Base-by-base conservation (phyloP, 2,797 vertebrate genomes). In the Monodelphis domestica region DNA sequence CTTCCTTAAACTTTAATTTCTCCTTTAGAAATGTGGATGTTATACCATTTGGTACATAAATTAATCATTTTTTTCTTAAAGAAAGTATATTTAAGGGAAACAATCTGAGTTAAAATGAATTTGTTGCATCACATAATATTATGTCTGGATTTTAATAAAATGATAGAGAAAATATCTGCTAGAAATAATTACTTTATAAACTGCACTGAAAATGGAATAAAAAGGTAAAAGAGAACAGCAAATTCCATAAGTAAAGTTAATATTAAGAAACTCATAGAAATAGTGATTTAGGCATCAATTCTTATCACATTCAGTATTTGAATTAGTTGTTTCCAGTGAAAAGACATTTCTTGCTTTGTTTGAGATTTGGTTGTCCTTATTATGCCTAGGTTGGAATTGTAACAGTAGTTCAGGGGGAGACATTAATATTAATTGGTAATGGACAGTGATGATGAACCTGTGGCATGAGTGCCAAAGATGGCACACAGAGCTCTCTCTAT, bases 171-270 rank as follows among this genome's bases (percentile, higher is more conserved):
- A 5, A 2, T 90, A 89, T 52, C 10, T 87, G 30, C 4, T 63
- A 63, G 17, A 84, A 89, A 11, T 91, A 70, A 84, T 78, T 54
- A 30, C 91, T 94, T 94, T 89, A 59, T 94, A 88, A 88, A 24
- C 29, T 6, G 52, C 54, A 63, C n/a, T 91, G 84, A 51, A 24
- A 6, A 94, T 94, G 24, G 89, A 24, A 51, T 89, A 70, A 91
- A 84, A 53, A 91, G 30, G 90, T 54, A 24, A 95, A 91, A 9
- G 9, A 59, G 4, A 91, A 52, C 70, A 21, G 33, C 53, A 89
- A 88, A 28, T 29, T 91, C 21, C 26, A 90, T 51, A 93, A 84
- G 70, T 53, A 24, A 38, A 94, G 89, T 5, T 29, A 84, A 87
- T 87, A 45, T n/a, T 52, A 57, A 93, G 53, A 55, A 90, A 45